Evolutionary conservation across 2,113 vertebrate genomes (phyloP), one percentile per base, ranked within the genome.

Genomic region (Stegastes partitus): DNA sequence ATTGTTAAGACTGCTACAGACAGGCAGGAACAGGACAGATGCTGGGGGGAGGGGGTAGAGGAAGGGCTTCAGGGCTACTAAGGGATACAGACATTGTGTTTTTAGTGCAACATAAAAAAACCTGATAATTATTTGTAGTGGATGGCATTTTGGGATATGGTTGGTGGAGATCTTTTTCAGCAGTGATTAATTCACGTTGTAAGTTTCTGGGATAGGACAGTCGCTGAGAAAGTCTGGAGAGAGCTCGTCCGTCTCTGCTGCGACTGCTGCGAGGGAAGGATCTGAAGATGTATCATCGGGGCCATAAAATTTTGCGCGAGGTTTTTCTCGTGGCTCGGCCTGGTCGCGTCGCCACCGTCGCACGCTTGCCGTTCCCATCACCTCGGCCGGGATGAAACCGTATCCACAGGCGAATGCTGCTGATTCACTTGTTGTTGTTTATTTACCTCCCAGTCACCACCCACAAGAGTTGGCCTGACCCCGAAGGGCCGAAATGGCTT

Each of bases 51-150:
- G 45, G 51, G 45, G 51, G 1, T 14, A 49, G 49, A 73, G 34
- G 42, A 14, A 42, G 21, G 28, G 62, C 58, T 12, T 23, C 1
- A 22, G 86, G 63, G 26, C n/a, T 44, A 66, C 42, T 49, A 7
- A 77, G 76, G 57, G 64, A 84, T 86, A 90, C 90, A 91, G 87
- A 85, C 89, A 86, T 89, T 77, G 77, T 87, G 83, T 86, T 88
- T 91, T 85, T 91, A 91, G 91, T 91, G 89, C 90, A 92, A 91
- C 81, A 85, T 77, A 89, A 84, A 79, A 87, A 88, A 90, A 77
- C 86, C 85, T 89, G 89, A 91, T 87, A 31, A 76, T 83, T 76
- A 67, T 31, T 83, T 74, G 18, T 28, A 62, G 87, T 79, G 83
- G 81, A 79, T 84, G 85, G 82, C 65, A 63, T n/a, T 45, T 76